Percentiles rank a stretch among this genome's conserved stretches.
Conservation (phyloP, 2,113 vertebrate genomes). For the Reinhardtius hippoglossoides region DNA sequence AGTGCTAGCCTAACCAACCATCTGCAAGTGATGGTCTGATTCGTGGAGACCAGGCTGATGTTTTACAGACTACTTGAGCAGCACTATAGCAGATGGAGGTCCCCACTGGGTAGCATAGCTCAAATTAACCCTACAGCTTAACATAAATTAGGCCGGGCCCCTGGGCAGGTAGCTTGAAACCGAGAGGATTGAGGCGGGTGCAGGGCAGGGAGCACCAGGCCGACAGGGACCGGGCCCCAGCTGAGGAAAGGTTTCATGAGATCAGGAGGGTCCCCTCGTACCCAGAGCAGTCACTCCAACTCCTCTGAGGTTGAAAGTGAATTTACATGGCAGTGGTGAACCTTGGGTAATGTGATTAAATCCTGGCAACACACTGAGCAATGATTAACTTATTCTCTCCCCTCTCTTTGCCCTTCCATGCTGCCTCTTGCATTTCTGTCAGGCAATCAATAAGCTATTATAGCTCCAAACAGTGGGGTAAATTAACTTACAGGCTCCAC, state of each 20-base stretch:
- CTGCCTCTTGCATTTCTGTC: conserved; percentile 76
- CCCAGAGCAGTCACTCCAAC: conserved; percentile 29
- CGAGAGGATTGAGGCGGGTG: conserved; percentile 42
- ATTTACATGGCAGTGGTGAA: conserved; percentile 75
- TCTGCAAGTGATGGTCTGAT: conserved; percentile 49
- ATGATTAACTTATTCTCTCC: conserved; percentile 83
- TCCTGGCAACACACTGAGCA: conserved; percentile 64
- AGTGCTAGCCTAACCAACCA: conserved; percentile 70
- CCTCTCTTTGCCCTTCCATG: conserved; percentile 62
- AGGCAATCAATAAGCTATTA: conserved; percentile 87
- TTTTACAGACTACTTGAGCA: conserved; percentile 60
- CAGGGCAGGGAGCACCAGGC: conserved; percentile 31
- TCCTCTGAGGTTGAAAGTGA: conserved; percentile 52
- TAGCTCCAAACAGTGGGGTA: conserved; percentile 77
- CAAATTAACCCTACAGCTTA: conserved; percentile 66
- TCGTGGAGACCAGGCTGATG: conserved; percentile 47
- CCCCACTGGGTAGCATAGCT: conserved; percentile 55
- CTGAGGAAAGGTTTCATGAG: conserved; percentile 41
- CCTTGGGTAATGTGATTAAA: conserved; percentile 77
- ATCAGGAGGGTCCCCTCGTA: conserved; percentile 37
- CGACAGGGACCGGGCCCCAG: conserved; percentile 36
- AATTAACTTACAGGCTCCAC: conserved; percentile 81
- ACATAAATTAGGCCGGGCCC: conserved; percentile 56
- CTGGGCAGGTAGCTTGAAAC: conserved; percentile 45
- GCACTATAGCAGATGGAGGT: conserved; percentile 66